phyloP scores from a whole-genome alignment of 1,140 invertebrate species.

The Pogonomyrmex californicus region DNA sequence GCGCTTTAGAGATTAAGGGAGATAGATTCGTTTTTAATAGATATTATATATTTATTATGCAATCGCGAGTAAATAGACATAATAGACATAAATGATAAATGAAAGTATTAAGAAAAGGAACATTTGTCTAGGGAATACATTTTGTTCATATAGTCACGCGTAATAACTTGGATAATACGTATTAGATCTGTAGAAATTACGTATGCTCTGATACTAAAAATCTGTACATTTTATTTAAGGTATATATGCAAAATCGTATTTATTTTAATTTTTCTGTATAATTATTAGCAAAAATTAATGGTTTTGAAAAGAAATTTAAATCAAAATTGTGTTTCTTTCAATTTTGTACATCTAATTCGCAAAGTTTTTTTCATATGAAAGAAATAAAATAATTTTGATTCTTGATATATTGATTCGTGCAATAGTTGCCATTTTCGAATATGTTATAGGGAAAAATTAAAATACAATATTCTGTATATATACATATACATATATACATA shows the following conservation, averaged over 20 bases:
- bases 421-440: background rate
- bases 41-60: constrained; percentile 83
- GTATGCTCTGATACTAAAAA: constrained; percentile 69
- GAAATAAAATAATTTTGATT: background rate
- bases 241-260: constrained; percentile 39
- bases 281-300: constrained; percentile 5
- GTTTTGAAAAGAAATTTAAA: background rate
- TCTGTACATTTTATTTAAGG: constrained; percentile 80
- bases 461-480: constrained; percentile 35
- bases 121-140: constrained; percentile 56
- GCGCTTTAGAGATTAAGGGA: constrained; percentile 81
- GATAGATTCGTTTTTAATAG: constrained; percentile 69
- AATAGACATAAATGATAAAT: constrained; percentile 75
- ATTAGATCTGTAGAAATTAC: constrained; percentile 64
- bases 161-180: constrained; percentile 62
- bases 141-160: constrained; percentile 73
- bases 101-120: constrained; percentile 82
- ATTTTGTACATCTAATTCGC: too few species aligned
- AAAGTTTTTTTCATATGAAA: background rate
- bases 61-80: constrained; percentile 70
- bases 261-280: constrained; percentile 26
- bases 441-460: constrained; percentile 30
- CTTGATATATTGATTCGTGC: background rate
- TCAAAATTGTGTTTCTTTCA: constrained; percentile 13
- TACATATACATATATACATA: constrained; percentile 51